Evolutionary conservation across 1,140 invertebrate species (phyloP), one percentile per base, ranked within the genome.

Genomic region (Bombus affinis): DNA sequence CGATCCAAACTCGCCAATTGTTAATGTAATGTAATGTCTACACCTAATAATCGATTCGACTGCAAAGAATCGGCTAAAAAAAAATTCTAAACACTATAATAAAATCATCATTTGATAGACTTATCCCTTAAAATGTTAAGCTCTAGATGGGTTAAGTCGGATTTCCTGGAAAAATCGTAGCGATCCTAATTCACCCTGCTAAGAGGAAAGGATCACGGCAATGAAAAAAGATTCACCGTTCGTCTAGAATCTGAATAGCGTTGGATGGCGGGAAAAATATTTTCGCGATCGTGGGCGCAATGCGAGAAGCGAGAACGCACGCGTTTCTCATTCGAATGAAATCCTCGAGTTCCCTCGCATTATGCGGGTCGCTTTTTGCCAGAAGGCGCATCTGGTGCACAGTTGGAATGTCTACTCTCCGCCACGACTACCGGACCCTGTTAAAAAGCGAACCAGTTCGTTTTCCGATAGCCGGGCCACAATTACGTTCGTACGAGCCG

Each of bases 311-410:
- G 68, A 81, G 81, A 85, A 68, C 37, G 77, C 39, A 39, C 37
- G 39, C 18, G 9, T 47, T 15, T 80, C 73, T 25, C 18, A 37
- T 35, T 44, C n/a, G 79, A 86, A 83, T 86, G 59, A 88, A 79
- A 89, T 83, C 74, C 88, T 76, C 32, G 65, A 44, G n/a, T 35
- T 32, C 65, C 15, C 42, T 39, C 39, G 86, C 76, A 90, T 90
- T 84, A 90, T 90, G 89, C 85, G 37, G 71, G 68, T 47, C 28
- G 32, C 39, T 86, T 89, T 89, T 89, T 86, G 39, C 35, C 70
- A 65, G 35, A 68, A 80, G 62, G 9, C 57, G 80, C 87, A 89
- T 79, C 88, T 89, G 87, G 57, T 39, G 57, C 28, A n/a, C 47
- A 62, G 84, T 75, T 80, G 44, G 66, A 86, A 86, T 62, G 37